These are phyloP conservation scores for Scaptomyza reducta DNA, from an alignment of 2,888 invertebrate species.

Conservation along the genomic window DNA sequence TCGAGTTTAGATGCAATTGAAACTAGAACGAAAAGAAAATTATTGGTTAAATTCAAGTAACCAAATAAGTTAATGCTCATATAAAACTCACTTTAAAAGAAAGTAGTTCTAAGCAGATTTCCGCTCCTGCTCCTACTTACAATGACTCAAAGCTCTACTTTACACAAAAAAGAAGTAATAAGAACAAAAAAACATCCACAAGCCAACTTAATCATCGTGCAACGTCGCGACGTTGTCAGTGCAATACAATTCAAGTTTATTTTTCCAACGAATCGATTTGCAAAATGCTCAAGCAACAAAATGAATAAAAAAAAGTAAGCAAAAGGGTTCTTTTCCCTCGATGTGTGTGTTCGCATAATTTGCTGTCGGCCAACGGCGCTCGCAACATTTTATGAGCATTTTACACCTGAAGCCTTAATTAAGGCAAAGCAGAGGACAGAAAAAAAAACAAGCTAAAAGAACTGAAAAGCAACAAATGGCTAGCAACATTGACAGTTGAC, in stretches of 20 bases:
- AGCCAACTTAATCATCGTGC: slow-evolving; percentile 16
- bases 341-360: slow-evolving; percentile 65
- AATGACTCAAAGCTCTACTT: slow-evolving; percentile 1
- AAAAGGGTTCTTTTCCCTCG: slow-evolving; percentile 4
- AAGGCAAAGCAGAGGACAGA: slow-evolving; percentile 32
- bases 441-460: neutral
- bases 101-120: neutral
- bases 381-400: slow-evolving; percentile 62
- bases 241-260: slow-evolving; percentile 53
- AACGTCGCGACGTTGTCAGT: slow-evolving; percentile 28
- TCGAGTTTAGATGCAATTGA: too few relatives aligned
- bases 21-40: too few relatives aligned
- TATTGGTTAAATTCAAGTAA: too few relatives aligned
- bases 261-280: slow-evolving; percentile 69
- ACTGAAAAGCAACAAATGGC: slow-evolving; percentile 42
- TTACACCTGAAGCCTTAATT: slow-evolving; percentile 78
- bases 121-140: neutral
- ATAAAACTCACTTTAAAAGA: too few relatives aligned
- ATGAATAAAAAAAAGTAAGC: neutral
- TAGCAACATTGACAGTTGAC: slow-evolving; percentile 60
- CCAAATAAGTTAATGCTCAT: too few relatives aligned
- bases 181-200: neutral
- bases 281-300: slow-evolving; percentile 7
- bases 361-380: slow-evolving; percentile 39
- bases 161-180: neutral